Evolutionary conservation across 2,113 vertebrate genomes (phyloP).

Genomic region (Octodon degus): DNA sequence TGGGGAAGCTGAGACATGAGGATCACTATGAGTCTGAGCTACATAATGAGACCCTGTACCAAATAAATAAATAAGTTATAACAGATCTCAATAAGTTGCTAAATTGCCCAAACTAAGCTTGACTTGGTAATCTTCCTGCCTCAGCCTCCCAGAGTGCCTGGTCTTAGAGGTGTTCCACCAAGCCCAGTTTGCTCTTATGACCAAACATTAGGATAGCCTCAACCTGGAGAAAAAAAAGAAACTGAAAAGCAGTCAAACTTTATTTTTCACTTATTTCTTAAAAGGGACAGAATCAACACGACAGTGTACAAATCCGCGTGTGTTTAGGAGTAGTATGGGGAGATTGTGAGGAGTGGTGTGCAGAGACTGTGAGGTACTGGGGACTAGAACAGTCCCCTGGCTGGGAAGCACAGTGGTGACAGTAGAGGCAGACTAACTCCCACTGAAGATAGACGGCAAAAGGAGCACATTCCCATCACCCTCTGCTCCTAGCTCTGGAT

Average conservation of each 20-base stretch:
- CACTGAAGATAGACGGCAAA: neutral
- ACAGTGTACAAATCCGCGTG: too few species aligned
- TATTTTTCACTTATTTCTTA: constrained; percentile 44
- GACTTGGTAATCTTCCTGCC: neutral
- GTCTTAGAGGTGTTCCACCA: neutral
- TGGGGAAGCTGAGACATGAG: too few species aligned
- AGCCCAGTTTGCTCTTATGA: neutral
- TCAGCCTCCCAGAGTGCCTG: neutral
- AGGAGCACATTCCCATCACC: neutral
- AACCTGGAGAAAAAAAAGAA: constrained; percentile 39
- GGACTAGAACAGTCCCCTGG: constrained; percentile 12
- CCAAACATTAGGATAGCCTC: neutral
- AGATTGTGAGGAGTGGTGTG: neutral
- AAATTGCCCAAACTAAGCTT: neutral
- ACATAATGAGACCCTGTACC: too few species aligned
- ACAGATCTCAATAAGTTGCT: neutral
- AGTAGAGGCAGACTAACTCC: neutral
- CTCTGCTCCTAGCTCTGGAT: neutral
- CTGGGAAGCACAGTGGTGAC: neutral
- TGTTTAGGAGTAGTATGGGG: neutral
- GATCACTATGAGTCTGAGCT: too few species aligned
- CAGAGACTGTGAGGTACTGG: neutral
- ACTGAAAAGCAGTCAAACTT: neutral
- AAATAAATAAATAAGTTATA: neutral
- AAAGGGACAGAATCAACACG: constrained; percentile 21